Conservation (phyloP, 2,888 invertebrate genomes). For the Nomada lathburiana region DNA sequence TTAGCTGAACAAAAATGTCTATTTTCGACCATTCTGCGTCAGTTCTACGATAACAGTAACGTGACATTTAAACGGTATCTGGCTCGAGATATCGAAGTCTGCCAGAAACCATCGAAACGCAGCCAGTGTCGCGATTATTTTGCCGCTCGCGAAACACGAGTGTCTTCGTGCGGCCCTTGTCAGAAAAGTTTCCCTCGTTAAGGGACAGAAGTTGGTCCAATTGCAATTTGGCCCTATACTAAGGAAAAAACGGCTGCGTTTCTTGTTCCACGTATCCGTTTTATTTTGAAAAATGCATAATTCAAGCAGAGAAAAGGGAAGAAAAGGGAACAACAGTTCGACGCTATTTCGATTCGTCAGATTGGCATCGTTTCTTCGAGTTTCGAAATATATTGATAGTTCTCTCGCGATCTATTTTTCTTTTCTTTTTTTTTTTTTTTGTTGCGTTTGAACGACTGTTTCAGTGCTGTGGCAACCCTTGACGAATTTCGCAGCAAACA, state of each 20-base stretch:
- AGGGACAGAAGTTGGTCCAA: not conserved
- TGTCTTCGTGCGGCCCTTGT: not conserved
- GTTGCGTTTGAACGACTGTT: not conserved
- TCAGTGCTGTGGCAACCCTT: not conserved
- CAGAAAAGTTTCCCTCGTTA: not conserved
- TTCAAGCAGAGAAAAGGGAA: too few species aligned
- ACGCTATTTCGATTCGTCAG: too few species aligned
- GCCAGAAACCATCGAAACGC: not conserved
- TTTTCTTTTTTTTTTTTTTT: not conserved
- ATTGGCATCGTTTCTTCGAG: too few species aligned
- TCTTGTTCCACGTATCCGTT: not conserved
- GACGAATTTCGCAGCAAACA: not conserved
- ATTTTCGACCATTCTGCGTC: not conserved
- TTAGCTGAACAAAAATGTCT: not conserved
- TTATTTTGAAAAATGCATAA: too few species aligned
- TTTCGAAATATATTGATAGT: too few species aligned
- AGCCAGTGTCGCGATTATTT: not conserved
- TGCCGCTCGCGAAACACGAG: not conserved
- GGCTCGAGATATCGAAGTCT: not conserved
- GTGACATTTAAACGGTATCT: conserved; percentile 5
- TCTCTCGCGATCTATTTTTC: too few species aligned
- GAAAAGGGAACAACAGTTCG: too few species aligned
- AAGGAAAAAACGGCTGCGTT: not conserved
- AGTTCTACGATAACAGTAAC: not conserved
- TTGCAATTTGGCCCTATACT: not conserved